Evolutionary conservation across 2,888 invertebrate genomes (phyloP), one percentile per base, ranked within the genome.

Genomic region (Drosophila robusta): DNA sequence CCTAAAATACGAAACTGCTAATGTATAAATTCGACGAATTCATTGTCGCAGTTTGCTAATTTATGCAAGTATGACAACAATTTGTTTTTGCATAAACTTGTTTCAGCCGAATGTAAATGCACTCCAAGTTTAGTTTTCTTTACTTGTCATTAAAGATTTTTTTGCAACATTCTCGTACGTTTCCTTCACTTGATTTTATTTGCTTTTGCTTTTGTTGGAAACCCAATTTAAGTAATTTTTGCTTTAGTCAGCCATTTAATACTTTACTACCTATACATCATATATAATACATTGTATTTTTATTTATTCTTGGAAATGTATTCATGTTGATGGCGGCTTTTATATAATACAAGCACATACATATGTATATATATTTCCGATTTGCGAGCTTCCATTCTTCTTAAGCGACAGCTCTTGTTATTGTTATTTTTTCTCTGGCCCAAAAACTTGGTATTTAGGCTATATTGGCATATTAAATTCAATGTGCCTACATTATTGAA

Each of bases 261-360:
- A 51, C 63, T 74, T 57, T 22, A 34, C 58, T 41, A 55, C 50
- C 26, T 42, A 41, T 46, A 41, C 36, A 63, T 49, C 29, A 24
- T 44, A 54, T 42, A 18, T 32, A 14, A 38, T 55, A 55, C 24
- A 18, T 61, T 58, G 26, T 58, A 76, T 71, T 61, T 58, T 22
- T 61, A 76, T 71, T 65, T 71, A 71, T 77, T 78, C 77, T 75
- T 54, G 71, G 77, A 77, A 75, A 75, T 71, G 46, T 60, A 46
- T 61, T 39, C 36, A 55, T 70, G 22, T 54, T 32, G 45, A 16
- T 57, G 38, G 34, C 44, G 44, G 44, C 38, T 58, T 52, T 44
- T 29, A 47, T 45, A 51, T 51, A 44, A 54, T 42, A 32, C 9
- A 41, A 38, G 52, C 42, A 50, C 32, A 14, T 52, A 38, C 29